phyloP scores from a whole-genome alignment of 35 echinoderm and acorn worm species.

The Strongylocentrotus purpuratus region DNA sequence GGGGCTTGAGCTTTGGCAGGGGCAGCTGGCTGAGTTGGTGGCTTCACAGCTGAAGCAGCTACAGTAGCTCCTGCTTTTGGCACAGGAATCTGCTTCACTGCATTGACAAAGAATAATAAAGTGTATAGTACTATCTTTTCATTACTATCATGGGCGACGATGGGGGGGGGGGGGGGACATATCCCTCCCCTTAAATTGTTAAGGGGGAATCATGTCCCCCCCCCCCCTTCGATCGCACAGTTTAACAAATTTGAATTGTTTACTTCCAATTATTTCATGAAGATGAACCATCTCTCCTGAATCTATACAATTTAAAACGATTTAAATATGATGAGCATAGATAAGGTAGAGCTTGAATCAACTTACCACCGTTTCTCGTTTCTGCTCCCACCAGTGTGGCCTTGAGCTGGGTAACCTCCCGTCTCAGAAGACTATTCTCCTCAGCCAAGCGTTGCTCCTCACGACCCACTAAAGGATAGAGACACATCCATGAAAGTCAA shows the following conservation, averaged over 20 bases:
- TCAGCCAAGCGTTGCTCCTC: slow-evolving; percentile 35
- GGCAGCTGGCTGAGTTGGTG: neutral
- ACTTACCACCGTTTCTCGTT: slow-evolving; percentile 73
- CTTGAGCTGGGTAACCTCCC: slow-evolving; percentile 55
- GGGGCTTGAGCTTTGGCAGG: neutral
- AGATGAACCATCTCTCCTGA: no score
- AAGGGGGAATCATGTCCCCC: no score
- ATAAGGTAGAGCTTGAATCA: neutral
- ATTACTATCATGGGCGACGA: no score
- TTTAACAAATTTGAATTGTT: no score
- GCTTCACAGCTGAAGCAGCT: slow-evolving; percentile 3
- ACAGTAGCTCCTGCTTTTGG: neutral
- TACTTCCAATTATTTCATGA: no score
- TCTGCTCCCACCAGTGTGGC: slow-evolving; percentile 56
- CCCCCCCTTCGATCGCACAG: no score
- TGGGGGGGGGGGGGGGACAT: no score
- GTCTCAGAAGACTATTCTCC: slow-evolving; percentile 61
- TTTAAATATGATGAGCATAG: no score
- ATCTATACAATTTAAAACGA: no score
- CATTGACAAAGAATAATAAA: neutral
- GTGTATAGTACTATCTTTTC: no score
- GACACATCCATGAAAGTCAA: neutral
- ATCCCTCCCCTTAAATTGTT: no score
- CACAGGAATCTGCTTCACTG: slow-evolving; percentile 47
- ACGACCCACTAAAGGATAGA: slow-evolving; percentile 40